A percentile compares a stretch with the other conserved stretches of the same genome.
Conservation (phyloP, 2,888 invertebrate genomes). For the Tryphoninae sp. region DNA sequence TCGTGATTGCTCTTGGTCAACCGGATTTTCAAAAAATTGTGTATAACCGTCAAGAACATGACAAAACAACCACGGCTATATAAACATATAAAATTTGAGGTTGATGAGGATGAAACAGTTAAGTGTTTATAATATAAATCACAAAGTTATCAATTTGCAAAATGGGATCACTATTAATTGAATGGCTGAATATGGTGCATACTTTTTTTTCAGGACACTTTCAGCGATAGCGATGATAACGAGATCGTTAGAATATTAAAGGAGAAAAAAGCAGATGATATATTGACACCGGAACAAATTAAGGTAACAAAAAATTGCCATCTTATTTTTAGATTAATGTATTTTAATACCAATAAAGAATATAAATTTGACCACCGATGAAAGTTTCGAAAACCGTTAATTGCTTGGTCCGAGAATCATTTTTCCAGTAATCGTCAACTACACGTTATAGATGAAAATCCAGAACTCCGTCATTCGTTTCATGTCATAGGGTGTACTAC, state of each 20-base stretch:
- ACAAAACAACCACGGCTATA: background rate
- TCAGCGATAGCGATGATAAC: background rate
- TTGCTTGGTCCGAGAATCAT: background rate
- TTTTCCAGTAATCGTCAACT: background rate
- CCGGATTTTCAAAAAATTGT: too few species aligned
- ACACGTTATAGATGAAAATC: background rate
- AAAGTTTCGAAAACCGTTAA: background rate
- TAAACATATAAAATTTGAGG: background rate
- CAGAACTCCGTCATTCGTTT: background rate
- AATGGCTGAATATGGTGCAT: background rate
- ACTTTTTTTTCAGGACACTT: constrained; percentile 19
- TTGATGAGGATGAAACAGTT: background rate
- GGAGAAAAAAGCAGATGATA: constrained; percentile 2
- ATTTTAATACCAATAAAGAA: background rate
- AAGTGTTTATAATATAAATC: background rate
- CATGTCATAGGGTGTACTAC: background rate
- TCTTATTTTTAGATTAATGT: too few species aligned
- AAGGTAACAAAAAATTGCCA: background rate
- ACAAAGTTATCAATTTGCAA: background rate
- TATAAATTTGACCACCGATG: background rate
- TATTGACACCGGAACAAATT: constrained; percentile 13
- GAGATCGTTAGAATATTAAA: background rate
- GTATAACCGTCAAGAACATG: background rate
- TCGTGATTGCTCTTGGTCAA: too few species aligned
- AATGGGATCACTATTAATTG: background rate